Evolutionary conservation across 2,797 vertebrate species (phyloP), one percentile per base, ranked within the genome.

Genomic region (Cynodonichthys magdalenae): DNA sequence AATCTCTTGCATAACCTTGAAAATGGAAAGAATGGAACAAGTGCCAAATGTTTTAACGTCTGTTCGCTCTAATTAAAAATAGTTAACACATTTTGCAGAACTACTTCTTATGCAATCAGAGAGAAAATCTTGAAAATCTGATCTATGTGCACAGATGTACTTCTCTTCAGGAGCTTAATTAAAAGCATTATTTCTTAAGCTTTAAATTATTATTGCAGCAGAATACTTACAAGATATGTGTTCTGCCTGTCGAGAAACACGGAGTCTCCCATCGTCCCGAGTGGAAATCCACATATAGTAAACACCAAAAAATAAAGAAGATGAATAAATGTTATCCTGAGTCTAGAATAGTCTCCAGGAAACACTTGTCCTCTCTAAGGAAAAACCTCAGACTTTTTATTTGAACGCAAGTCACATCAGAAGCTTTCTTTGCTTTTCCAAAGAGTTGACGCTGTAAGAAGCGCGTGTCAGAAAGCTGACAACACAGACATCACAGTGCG

Each of bases 161-260:
- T 24, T 24, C 24, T 7, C 9, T 39, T 11, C 36, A 19, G 6
- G 42, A 6, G 17, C 44, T 7, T 18, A 45, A 18, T 18, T 46
- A 19, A n/a, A 2, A 19, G 3, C 36, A 12, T 14, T 14, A 11
- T 14, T 39, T 11, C 12, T 3, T 19, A 48, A 39, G 11, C 10
- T 10, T 34, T 0, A 10, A 8, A 8, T 34, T 14, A 44, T 67
- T 77, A 1, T 74, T 75, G 50, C 59, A 77, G 66, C 1, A 0
- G 9, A 53, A 53, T 69, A 94, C 93, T 94, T 85, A 94, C 93
- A 63, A 92, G 91, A 71, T 92, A 92, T 15, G 88, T 87, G 82
- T 92, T 92, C 5, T 90, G 92, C 85, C 92, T 92, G 82, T 94
- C 92, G 77, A 92, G 83, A 80, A 94, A 94, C 71, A 94, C 92